phyloP scores from a whole-genome alignment of 2,888 invertebrate genomes.

The Lycophotia porphyrea region DNA sequence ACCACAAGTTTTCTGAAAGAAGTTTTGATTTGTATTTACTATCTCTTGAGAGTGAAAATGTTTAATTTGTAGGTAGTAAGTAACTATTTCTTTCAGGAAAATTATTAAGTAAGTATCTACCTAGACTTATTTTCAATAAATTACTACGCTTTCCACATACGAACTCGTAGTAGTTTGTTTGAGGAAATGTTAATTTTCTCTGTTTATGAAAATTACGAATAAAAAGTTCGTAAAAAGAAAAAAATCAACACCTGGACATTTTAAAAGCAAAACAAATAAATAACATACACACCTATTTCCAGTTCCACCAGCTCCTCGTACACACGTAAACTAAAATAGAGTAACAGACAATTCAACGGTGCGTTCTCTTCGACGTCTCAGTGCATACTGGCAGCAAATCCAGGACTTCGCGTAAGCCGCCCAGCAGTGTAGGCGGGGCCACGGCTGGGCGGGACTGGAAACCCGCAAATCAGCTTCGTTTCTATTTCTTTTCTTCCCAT shows the following conservation, averaged over 20 bases:
- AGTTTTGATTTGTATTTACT: neutral
- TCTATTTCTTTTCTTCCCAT: constrained; percentile 82
- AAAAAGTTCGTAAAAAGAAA: neutral
- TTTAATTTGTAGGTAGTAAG: neutral
- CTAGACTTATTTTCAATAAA: no score
- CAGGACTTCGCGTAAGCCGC: constrained; percentile 70
- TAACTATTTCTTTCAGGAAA: neutral
- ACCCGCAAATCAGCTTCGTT: constrained; percentile 83
- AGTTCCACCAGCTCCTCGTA: constrained; percentile 22
- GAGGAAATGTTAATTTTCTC: neutral
- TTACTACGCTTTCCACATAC: neutral
- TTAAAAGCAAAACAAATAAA: neutral
- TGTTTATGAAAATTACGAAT: neutral
- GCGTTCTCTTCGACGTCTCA: constrained; percentile 66
- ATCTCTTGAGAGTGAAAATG: neutral
- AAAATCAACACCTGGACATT: neutral
- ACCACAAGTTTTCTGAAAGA: constrained; percentile 2
- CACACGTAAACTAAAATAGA: constrained; percentile 66
- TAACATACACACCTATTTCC: constrained; percentile 56
- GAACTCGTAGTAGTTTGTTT: neutral
- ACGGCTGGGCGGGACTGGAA: constrained; percentile 80
- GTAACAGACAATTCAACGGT: constrained; percentile 48
- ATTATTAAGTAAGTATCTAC: neutral
- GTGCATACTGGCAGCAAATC: constrained; percentile 74
- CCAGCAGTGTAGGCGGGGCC: constrained; percentile 83